Base-by-base conservation (phyloP, 2,797 vertebrate genomes). In the Mionectes olivaceus region DNA sequence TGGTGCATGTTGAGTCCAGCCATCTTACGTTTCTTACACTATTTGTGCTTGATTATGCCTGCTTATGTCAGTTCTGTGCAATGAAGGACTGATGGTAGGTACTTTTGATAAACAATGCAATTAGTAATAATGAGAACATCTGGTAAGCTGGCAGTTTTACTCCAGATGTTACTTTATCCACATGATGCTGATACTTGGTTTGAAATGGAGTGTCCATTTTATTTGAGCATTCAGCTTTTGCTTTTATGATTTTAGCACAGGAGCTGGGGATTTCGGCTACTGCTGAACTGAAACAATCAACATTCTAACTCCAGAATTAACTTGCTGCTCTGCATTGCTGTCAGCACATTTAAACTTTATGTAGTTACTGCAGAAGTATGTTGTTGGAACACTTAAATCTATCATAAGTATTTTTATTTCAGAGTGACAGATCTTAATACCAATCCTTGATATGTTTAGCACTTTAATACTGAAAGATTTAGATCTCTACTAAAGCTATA, bases 61-160 rank as follows among this genome's bases (percentile, higher is more conserved):
- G 82, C 55, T 77, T 3, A 7, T 57, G 60, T 77, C 83, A 74
- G 70, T 94, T 89, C 63, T 82, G 60, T 79, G 83, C 83, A 77
- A 1, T 17, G 83, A 87, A 43, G 19, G 57, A 69, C 65, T 90
- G 89, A 91, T 60, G 63, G 73, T 59, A 5, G 10, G 80, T 88
- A 64, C 70, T 90, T 86, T 16, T 30, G 47, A 56, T 89, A 83
- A 87, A 87, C 49, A 87, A 43, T 39, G 64, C 76, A 76, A 53
- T 92, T 82, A 80, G 33, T 60, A 87, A 32, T 87, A 82, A 88
- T 69, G 91, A 57, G 74, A 93, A 90, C 90, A 91, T 88, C 93
- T 93, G 87, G 87, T 49, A 81, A 43, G 67, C 55, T 6, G 5
- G 22, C 41, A 70, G 50, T 47, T 73, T 64, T 55, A 30, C 46